Evolutionary conservation across 2,113 vertebrate species (phyloP), one percentile per base, ranked within the genome.

Genomic region (Pteronura brasiliensis): DNA sequence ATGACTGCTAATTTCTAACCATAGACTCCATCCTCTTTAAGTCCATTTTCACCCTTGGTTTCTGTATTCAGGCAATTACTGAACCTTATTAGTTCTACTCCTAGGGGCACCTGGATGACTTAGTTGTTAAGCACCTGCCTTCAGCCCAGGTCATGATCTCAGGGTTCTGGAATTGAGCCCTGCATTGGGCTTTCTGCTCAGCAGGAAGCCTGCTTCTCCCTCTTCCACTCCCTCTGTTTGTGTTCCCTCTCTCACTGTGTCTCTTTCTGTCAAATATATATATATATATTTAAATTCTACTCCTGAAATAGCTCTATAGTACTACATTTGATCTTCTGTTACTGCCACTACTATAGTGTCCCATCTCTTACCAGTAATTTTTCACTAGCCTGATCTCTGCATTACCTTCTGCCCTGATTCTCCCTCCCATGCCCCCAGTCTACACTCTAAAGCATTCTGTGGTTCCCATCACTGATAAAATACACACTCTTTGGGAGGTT

Each of bases 1-100:
- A 67, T 29, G 93, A 96, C 44, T 55, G 20, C 63, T 94, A 94
- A 96, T 93, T 95, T 94, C 69, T 90, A 79, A 92, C 85, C 36
- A 87, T 44, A n/a, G 44, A 29, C 10, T 88, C 25, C 12, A 71
- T 59, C 27, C 8, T 69, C 36, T 42, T 90, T 29, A 72, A 55
- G 63, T 61, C 39, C 34, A 72, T 67, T 94, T 97, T 93, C 5
- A 79, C 7, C 18, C 71, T 88, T 9, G 55, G 49, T 76, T 83
- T 49, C 52, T 17, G 83, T 79, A 93, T 69, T 44, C 49, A 96
- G 44, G 76, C 52, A 81, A 93, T 93, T 80, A 84, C 34, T 44
- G 47, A 92, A 55, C 39, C 21, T n/a, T 90, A 29, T 49, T 89
- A 71, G 76, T 85, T 55, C 52, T 55, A 55, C 52, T 55, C 52